Conservation (phyloP, 2,888 invertebrate species). For the Sinodicranocentrus sp. region DNA sequence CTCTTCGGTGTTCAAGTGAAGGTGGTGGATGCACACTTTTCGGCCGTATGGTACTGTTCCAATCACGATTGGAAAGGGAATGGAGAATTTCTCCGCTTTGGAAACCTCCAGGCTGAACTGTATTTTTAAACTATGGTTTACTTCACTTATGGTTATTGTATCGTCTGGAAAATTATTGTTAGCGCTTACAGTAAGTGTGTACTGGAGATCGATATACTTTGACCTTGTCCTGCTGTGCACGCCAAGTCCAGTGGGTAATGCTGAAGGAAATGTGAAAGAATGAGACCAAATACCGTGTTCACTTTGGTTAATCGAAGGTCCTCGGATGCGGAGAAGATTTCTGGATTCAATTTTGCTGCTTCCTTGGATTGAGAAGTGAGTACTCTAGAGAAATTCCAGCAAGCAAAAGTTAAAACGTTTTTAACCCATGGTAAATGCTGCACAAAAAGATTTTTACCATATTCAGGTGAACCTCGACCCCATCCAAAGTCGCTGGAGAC, state of each 20-base stretch:
- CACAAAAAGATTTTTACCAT: constrained; percentile 13
- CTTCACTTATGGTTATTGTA: too few species aligned
- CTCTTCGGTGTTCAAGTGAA: too few species aligned
- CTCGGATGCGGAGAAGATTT: constrained; percentile 38
- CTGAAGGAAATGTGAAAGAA: constrained; percentile 42
- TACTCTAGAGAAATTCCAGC: constrained; percentile 12
- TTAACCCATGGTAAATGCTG: background rate
- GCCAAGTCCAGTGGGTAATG: constrained; percentile 45
- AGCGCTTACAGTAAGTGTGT: constrained; percentile 12
- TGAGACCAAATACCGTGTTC: constrained; percentile 53
- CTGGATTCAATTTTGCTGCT: constrained; percentile 41
- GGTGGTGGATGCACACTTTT: background rate
- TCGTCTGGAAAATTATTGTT: background rate
- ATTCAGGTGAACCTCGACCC: constrained; percentile 45
- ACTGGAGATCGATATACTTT: constrained; percentile 58
- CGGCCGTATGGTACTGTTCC: constrained; percentile 51
- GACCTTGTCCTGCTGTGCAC: constrained; percentile 22
- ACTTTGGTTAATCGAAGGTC: constrained; percentile 38
- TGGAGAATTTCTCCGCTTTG: constrained; percentile 42
- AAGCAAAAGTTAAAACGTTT: background rate
- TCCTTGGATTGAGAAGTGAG: constrained; percentile 43
- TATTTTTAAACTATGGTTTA: too few species aligned
- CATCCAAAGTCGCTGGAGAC: constrained; percentile 34
- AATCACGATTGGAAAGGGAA: constrained; percentile 44
- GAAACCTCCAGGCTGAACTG: constrained; percentile 45